Base-by-base conservation (phyloP, 2,113 vertebrate genomes). In the Salvator merianae region DNA sequence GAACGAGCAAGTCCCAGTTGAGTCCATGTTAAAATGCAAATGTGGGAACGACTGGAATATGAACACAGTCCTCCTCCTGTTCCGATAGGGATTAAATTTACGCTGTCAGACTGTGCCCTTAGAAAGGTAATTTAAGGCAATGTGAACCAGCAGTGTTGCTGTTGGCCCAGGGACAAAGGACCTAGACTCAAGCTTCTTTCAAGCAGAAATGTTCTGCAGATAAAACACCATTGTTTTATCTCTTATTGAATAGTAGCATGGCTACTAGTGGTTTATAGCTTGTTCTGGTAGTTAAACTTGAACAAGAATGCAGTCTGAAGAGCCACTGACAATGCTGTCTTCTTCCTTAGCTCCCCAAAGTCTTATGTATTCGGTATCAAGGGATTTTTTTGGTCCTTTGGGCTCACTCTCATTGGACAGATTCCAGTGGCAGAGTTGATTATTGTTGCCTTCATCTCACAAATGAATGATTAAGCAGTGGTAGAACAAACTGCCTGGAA, bases 141-240 rank as follows among this genome's bases (percentile, higher is more conserved):
- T 77, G 63, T 0, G 0, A 50, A 73, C 63, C 84, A 79, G 66
- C 84, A 87, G 53, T 36, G 22, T 69, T 78, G 65, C 28, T 78
- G 47, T 5, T 77, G 43, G 32, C 70, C 85, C 81, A 76, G 30
- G 81, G 84, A 90, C 81, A 90, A 92, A 92, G 83, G 71, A 73
- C 40, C 73, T 84, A 69, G 14, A 86, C 88, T 55, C 16, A 18
- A 55, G 53, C 16, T 55, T 87, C 85, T 84, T 71, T 32, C 76
- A 72, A 65, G 38, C 38, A 79, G 79, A 32, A 90, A 87, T 81
- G 80, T 88, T 87, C 87, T 83, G 86, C 83, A 63, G 65, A 88
- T 40, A 88, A 81, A 89, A 83, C n/a, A 16, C 28, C 26, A 8
- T 78, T 79, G 47, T 28, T n/a, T n/a, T n/a, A n/a, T n/a, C n/a